Evolutionary conservation across 2,797 vertebrate genomes (phyloP).

Genomic region (Botia almorhae): DNA sequence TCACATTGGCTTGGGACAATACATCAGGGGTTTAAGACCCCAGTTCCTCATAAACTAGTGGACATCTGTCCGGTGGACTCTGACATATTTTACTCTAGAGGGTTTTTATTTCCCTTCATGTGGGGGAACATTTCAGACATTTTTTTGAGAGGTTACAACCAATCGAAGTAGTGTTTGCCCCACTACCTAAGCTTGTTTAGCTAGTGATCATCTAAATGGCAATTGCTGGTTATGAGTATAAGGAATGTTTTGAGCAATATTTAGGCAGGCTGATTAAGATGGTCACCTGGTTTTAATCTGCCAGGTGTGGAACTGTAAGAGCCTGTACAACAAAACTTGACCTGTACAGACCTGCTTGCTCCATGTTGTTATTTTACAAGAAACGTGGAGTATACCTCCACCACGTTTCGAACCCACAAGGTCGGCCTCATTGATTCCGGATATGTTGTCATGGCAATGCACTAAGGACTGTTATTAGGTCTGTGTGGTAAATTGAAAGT

Average conservation of each 20-base stretch:
- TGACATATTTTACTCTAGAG: not conserved
- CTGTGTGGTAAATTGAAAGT: conserved; percentile 43
- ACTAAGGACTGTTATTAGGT: conserved; percentile 40
- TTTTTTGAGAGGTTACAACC: not conserved
- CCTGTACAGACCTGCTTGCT: not conserved
- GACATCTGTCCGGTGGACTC: not conserved
- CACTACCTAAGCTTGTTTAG: no score
- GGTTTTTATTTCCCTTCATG: not conserved
- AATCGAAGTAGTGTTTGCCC: not conserved
- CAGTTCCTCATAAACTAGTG: not conserved
- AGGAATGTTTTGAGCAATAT: no score
- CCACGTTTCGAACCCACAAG: conserved; percentile 36
- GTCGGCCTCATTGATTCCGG: conserved; percentile 39
- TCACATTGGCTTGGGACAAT: no score
- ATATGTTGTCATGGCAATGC: conserved; percentile 50
- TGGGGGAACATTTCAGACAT: not conserved
- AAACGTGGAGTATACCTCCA: not conserved
- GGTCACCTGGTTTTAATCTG: not conserved
- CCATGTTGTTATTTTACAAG: conserved; percentile 31
- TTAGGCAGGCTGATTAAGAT: no score
- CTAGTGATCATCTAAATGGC: no score
- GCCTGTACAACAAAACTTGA: conserved; percentile 2
- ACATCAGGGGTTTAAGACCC: no score
- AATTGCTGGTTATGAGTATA: no score
- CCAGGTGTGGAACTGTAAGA: not conserved